These are phyloP conservation scores for Chaenocephalus aceratus DNA, from an alignment of 2,113 vertebrate genomes.

Conservation along the genomic window DNA sequence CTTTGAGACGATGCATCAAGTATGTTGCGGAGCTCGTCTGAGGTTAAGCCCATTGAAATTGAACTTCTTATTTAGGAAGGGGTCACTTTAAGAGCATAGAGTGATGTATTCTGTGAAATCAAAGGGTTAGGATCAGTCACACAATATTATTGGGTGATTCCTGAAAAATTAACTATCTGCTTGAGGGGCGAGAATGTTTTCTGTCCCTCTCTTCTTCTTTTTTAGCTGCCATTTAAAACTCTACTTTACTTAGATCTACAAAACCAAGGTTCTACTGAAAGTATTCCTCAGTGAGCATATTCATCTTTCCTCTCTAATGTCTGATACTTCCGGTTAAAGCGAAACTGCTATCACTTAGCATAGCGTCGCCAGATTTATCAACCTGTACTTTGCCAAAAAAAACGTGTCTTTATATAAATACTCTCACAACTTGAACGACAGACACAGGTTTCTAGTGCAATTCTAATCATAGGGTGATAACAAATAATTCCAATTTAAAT, in stretches of 20 bases:
- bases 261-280: neutral
- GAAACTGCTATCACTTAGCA: no score
- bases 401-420: no score
- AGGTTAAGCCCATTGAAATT: slow-evolving; percentile 38
- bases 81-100: neutral
- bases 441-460: no score
- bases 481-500: no score
- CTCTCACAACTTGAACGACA: no score
- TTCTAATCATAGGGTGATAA: no score
- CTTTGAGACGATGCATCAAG: slow-evolving; percentile 36
- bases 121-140: neutral
- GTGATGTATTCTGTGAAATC: slow-evolving; percentile 20
- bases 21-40: slow-evolving; percentile 8
- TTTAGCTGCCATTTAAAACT: neutral
- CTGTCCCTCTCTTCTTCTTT: neutral
- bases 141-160: slow-evolving; percentile 1
- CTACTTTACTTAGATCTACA: neutral
- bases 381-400: no score
- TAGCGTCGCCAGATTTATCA: no score
- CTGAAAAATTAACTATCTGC: slow-evolving; percentile 1
- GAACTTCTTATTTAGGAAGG: slow-evolving; percentile 25
- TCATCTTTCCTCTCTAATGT: no score
- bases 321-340: no score
- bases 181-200: neutral
- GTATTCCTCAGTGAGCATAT: neutral